These are phyloP conservation scores for Drosophila picticornis DNA, from an alignment of 2,888 invertebrate species.

Conservation along the genomic window DNA sequence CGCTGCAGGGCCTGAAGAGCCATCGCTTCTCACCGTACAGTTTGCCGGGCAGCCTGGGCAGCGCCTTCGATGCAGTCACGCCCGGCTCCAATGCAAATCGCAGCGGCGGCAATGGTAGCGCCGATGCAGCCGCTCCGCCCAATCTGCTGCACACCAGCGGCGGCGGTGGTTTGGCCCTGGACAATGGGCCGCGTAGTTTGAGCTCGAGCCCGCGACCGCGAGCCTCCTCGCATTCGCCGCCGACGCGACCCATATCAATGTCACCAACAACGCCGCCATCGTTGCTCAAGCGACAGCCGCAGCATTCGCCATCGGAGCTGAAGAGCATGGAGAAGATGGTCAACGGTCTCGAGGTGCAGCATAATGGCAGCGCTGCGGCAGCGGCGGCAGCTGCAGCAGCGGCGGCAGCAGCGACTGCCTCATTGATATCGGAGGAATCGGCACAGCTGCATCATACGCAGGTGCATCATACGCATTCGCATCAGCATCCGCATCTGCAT, in stretches of 20 bases:
- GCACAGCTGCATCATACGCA: conserved; percentile 68
- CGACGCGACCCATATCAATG: conserved; percentile 85
- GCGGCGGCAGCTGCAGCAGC: conserved; percentile 63
- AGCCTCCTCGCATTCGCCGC: conserved; percentile 85
- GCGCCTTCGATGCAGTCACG: conserved; percentile 95
- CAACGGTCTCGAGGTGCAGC: conserved; percentile 96
- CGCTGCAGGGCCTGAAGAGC: conserved; percentile 89
- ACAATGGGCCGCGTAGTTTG: conserved; percentile 84
- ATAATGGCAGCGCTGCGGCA: conserved; percentile 84
- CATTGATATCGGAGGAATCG: conserved; percentile 63
- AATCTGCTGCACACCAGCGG: conserved; percentile 65
- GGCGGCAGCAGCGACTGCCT: conserved; percentile 66
- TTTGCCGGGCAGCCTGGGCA: conserved; percentile 91
- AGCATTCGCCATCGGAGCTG: conserved; percentile 89
- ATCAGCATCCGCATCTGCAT: conserved; percentile 53
- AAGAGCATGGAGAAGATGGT: conserved; percentile 99
- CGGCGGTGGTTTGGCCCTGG: conserved; percentile 66
- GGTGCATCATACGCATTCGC: conserved; percentile 59
- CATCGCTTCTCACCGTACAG: conserved; percentile 96
- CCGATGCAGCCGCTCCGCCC: conserved; percentile 54
- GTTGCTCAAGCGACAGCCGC: conserved; percentile 82
- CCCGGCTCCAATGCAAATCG: conserved; percentile 88
- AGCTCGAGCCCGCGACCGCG: conserved; percentile 85
- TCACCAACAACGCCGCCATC: conserved; percentile 86
- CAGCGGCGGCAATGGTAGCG: conserved; percentile 55